Base-by-base conservation (phyloP, 2,113 vertebrate species). In the Dipodomys spectabilis region DNA sequence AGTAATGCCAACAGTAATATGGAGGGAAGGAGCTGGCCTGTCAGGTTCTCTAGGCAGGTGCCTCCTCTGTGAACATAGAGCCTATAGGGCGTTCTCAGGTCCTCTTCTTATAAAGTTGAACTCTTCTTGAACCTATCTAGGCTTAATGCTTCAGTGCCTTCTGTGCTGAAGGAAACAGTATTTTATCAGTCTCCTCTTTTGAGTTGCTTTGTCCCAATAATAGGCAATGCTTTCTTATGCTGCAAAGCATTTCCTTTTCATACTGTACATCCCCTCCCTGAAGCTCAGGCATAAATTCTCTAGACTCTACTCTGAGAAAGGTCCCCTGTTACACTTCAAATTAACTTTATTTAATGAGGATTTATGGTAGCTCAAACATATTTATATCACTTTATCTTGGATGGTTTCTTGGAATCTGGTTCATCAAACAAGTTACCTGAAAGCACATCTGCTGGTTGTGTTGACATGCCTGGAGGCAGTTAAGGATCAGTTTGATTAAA, bases 101-200 rank as follows among this genome's bases (percentile, higher is more conserved):
- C 12, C 15, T 19, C 25, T 30, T 71, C 25, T 67, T 75, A 49
- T 5, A 45, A 2, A 67, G 64, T 53, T 6, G 20, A 64, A 9
- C 22, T 64, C 18, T 16, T 49, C 35, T 39, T 12, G 1, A 91
- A 19, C 8, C 28, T 8, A 39, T 45, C 4, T 57, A 39, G 53
- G 53, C 53, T 57, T 57, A 16, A 57, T 57, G 0, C 53, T 64
- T 64, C 23, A 23, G 62, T 64, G 20, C 62, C 9, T 23, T 45
- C 44, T 68, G 3, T 6, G 7, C 10, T 49, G 2, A 44, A 65
- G 30, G 44, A 35, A 73, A 5, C 27, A 11, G 7, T n/a, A 6
- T 81, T 93, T 62, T 82, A 44, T 68, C 22, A 74, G 19, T 85
- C 27, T 35, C 28, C 62, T 86, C 85, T 77, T 71, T 73, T 80